Evolutionary conservation across 1,140 invertebrate genomes (phyloP).

Genomic region (Drosophila obscura): DNA sequence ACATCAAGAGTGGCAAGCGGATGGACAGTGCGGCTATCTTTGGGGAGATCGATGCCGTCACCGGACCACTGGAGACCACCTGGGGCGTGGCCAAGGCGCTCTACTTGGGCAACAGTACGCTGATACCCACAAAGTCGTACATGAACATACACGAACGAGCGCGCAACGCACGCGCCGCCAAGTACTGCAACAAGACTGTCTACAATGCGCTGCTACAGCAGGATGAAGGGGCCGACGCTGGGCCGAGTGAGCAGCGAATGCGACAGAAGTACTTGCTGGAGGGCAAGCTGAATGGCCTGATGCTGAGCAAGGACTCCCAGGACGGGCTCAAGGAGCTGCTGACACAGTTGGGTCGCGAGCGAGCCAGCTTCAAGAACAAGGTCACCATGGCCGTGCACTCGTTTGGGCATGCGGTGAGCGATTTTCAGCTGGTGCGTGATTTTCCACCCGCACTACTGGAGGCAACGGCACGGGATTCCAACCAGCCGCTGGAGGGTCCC

Average conservation of each 20-base stretch:
- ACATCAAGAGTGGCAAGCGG: conserved; percentile 76
- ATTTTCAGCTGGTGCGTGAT: conserved; percentile 88
- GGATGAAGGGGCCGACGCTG: conserved; percentile 32
- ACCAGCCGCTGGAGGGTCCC: conserved; percentile 88
- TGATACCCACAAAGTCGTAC: conserved; percentile 91
- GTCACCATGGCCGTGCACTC: conserved; percentile 86
- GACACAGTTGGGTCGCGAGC: conserved; percentile 85
- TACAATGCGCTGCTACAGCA: conserved; percentile 87
- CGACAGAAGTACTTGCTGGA: conserved; percentile 92
- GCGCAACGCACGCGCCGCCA: conserved; percentile 86
- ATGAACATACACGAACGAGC: conserved; percentile 90
- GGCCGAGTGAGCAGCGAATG: conserved; percentile 87
- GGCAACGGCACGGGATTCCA: conserved; percentile 87
- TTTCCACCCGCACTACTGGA: conserved; percentile 90
- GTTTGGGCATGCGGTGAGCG: conserved; percentile 88
- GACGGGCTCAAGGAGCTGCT: conserved; percentile 85
- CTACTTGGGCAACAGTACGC: conserved; percentile 91
- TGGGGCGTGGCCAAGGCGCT: conserved; percentile 94
- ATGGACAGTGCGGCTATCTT: conserved; percentile 89
- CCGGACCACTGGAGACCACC: conserved; percentile 90
- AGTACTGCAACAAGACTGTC: conserved; percentile 88
- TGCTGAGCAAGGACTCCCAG: conserved; percentile 84
- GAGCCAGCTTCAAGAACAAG: conserved; percentile 87
- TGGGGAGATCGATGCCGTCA: conserved; percentile 89
- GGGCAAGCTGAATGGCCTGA: conserved; percentile 91